Base-by-base conservation (phyloP, 2,797 vertebrate species). In the Microcaecilia unicolor region DNA sequence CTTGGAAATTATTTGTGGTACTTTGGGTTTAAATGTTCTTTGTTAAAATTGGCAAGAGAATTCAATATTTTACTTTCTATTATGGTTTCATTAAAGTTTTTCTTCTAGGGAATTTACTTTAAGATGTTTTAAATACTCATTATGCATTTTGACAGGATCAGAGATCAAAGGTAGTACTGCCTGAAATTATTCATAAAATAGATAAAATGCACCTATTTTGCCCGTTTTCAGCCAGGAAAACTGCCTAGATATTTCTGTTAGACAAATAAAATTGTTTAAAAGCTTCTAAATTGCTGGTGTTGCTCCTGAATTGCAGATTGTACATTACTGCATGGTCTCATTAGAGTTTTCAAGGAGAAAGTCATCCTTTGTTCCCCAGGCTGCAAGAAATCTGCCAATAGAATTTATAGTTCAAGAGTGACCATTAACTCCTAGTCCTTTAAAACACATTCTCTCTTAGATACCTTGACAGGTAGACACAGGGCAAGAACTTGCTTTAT, bases 331-430 rank as follows among this genome's bases (percentile, higher is more conserved):
- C 53, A 61, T 45, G 37, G 48, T 50, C 66, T 75, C 62, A 72
- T 76, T 80, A 72, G 48, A 47, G 58, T 45, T 70, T 73, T 73
- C 74, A 76, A 74, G 64, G 70, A 78, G 69, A 73, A 80, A 78
- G 49, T 57, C 72, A 72, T 74, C 56, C 51, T 62, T 72, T 42
- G 48, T 55, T 54, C 68, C 64, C 30, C 54, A 48, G 58, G 53
- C 57, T 61, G 70, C 59, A 50, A 51, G 56, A 48, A 61, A 54
- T 63, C 64, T 78, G 65, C 54, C 60, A 66, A 23, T 38, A 59
- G 55, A 72, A 76, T 77, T 77, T 74, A 78, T 65, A 52, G 51
- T 15, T 34, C 55, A 55, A 55, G 47, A 69, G 55, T 74, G 67
- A 71, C 67, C 64, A 67, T 64, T 76, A 72, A 63, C 62, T 70